Conservation (phyloP, 2,113 vertebrate genomes). For the Cnemophilus loriae region DNA sequence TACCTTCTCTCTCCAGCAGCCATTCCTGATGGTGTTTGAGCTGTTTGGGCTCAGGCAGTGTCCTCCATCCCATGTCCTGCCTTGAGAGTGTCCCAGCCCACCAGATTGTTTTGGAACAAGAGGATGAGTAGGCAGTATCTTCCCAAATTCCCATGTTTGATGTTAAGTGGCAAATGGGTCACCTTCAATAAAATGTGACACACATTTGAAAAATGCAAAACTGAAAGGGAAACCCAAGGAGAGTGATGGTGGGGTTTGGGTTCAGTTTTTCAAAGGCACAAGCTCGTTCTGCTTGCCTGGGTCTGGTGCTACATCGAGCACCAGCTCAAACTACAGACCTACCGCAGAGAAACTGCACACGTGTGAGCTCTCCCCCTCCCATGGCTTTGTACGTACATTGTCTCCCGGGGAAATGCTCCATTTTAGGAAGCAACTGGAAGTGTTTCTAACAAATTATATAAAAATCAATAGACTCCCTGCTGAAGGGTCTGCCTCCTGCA, state of each 20-base stretch:
- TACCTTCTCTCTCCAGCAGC: neutral
- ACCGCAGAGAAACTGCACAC: neutral
- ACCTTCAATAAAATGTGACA: neutral
- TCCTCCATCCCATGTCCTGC: neutral
- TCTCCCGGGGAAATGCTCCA: neutral
- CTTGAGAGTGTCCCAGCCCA: neutral
- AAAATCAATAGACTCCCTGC: neutral
- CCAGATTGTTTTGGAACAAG: neutral
- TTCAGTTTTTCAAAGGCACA: neutral
- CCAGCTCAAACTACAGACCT: neutral
- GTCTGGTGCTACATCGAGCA: neutral
- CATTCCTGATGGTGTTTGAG: neutral
- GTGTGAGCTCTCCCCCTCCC: neutral
- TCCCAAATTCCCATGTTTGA: neutral
- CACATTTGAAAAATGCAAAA: neutral
- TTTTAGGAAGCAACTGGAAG: neutral
- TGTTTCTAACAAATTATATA: neutral
- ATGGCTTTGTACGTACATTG: neutral
- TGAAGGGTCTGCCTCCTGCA: neutral
- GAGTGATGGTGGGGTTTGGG: accelerated
- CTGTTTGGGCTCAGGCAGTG: neutral
- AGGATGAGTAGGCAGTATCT: accelerated
- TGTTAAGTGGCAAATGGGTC: neutral
- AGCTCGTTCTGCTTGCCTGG: neutral
- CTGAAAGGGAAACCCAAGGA: neutral